A percentile compares a stretch with the other conserved stretches of the same genome.
Evolutionary conservation across 1,140 invertebrate species (phyloP).

Genomic region (Meloidogyne exigua): DNA sequence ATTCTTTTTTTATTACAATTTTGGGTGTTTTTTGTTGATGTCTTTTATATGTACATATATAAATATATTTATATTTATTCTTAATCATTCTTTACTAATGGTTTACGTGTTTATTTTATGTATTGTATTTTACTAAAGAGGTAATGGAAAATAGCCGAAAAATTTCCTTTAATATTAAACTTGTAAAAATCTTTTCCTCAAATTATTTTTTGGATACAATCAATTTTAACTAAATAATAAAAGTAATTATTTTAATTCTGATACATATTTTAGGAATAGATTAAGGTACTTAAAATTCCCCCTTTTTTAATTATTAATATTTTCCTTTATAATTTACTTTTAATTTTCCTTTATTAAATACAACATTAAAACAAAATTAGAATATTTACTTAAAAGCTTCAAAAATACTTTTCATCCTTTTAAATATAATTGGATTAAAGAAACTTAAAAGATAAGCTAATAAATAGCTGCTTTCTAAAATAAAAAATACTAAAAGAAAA

Average conservation of each 20-base stretch:
- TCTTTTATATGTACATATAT: too few relatives aligned
- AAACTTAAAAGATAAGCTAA: neutral
- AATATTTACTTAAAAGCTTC: neutral
- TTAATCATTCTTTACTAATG: neutral
- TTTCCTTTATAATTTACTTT: too few relatives aligned
- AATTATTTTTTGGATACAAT: neutral
- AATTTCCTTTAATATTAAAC: neutral
- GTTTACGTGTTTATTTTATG: slow-evolving; percentile 3
- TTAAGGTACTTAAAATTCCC: too few relatives aligned
- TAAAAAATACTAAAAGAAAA: too few relatives aligned
- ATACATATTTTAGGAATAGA: too few relatives aligned
- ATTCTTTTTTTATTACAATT: neutral
- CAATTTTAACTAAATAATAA: too few relatives aligned
- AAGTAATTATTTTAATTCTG: too few relatives aligned
- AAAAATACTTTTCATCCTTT: neutral
- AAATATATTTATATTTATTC: slow-evolving; percentile 3
- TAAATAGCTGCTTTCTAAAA: too few relatives aligned
- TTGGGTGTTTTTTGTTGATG: neutral
- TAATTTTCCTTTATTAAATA: too few relatives aligned
- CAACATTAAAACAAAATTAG: neutral
- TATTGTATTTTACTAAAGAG: neutral
- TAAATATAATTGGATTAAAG: neutral
- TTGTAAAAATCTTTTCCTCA: neutral
- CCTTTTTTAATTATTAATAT: too few relatives aligned
- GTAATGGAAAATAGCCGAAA: neutral